These are phyloP conservation scores for Molorchus minor DNA, from an alignment of 2,888 invertebrate genomes.

Conservation along the genomic window DNA sequence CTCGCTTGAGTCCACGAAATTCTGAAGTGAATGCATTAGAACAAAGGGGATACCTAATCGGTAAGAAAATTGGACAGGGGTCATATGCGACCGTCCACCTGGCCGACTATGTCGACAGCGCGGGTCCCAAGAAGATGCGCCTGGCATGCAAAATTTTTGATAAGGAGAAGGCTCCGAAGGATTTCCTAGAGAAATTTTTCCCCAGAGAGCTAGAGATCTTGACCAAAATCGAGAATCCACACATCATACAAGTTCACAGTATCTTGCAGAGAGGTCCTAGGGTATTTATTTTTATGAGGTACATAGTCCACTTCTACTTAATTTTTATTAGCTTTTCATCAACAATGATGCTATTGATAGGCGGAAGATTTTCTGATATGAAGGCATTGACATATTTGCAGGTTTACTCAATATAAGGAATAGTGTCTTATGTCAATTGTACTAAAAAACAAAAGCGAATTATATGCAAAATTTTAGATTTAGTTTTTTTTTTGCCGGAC, in stretches of 20 bases:
- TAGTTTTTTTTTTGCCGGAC: too few relatives aligned
- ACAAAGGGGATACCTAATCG: conserved; percentile 82
- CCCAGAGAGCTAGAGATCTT: conserved; percentile 92
- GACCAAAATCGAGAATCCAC: conserved; percentile 88
- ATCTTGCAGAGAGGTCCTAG: conserved; percentile 83
- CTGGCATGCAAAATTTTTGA: conserved; percentile 93
- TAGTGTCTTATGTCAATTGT: background rate
- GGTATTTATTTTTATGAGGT: conserved; percentile 90
- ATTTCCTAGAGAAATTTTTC: conserved; percentile 92
- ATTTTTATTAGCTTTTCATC: too few relatives aligned
- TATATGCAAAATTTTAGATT: too few relatives aligned
- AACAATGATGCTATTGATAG: too few relatives aligned
- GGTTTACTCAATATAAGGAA: background rate
- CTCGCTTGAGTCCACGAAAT: conserved; percentile 77
- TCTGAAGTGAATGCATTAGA: conserved; percentile 87
- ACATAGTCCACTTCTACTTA: conserved; percentile 11
- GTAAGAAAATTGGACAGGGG: conserved; percentile 88
- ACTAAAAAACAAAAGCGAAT: background rate
- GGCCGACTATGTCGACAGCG: conserved; percentile 80
- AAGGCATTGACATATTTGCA: too few relatives aligned
- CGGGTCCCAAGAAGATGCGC: conserved; percentile 76
- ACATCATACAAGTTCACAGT: conserved; percentile 90
- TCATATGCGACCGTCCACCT: conserved; percentile 91
- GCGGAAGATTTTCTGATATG: too few relatives aligned
- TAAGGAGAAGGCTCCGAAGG: conserved; percentile 85